Conservation (phyloP, 2,113 vertebrate species). For the Sinocyclocheilus rhinocerous region DNA sequence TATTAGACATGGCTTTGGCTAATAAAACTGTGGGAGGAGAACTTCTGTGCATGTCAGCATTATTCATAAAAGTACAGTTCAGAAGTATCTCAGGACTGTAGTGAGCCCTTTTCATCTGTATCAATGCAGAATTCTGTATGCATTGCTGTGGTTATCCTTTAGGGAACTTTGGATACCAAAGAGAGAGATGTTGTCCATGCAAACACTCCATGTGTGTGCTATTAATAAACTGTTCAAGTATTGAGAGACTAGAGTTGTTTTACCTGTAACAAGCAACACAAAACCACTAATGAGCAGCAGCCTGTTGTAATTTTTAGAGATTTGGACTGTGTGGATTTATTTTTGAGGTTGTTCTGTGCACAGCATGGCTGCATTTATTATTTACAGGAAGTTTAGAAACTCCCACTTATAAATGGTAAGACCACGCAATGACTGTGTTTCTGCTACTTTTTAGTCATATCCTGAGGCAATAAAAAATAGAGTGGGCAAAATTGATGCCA, state of each 20-base stretch:
- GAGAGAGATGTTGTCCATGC: background rate
- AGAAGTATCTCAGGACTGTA: background rate
- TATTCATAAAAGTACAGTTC: background rate
- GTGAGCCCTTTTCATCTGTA: background rate
- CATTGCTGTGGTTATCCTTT: background rate
- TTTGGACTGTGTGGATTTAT: background rate
- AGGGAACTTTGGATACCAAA: background rate
- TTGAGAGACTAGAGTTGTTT: background rate
- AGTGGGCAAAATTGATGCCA: slow-evolving; percentile 20
- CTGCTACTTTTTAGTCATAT: slow-evolving; percentile 23
- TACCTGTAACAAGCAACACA: background rate
- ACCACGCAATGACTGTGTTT: background rate
- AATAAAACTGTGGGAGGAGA: background rate
- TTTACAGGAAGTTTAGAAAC: slow-evolving; percentile 13
- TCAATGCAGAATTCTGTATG: background rate
- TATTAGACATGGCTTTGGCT: background rate
- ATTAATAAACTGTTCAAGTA: background rate
- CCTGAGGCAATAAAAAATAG: background rate
- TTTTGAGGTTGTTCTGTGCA: background rate
- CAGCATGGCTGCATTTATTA: slow-evolving; percentile 10
- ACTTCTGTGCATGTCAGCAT: background rate
- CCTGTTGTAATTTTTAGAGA: background rate
- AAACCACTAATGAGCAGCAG: background rate
- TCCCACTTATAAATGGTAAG: background rate
- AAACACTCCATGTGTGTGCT: background rate